Conservation (phyloP, 2,113 vertebrate species). For the Psettodes erumei region DNA sequence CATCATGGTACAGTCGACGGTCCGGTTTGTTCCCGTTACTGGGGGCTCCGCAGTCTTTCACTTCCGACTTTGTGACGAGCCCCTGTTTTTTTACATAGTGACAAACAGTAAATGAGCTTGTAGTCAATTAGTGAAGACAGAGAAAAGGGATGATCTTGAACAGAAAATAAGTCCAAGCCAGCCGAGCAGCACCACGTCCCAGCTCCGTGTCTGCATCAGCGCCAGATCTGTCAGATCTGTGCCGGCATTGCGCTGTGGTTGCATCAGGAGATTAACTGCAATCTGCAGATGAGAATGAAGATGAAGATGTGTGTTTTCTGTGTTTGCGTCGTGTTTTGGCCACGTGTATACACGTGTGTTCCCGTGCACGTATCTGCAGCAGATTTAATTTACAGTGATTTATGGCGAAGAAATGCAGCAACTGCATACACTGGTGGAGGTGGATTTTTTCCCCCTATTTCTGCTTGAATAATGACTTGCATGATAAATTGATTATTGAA, state of each 20-base stretch:
- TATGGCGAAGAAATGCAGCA: not conserved
- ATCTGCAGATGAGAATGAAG: slow-evolving; percentile 15
- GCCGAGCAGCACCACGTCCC: too few species aligned
- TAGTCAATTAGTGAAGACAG: not conserved
- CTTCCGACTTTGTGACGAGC: not conserved
- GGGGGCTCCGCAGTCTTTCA: not conserved
- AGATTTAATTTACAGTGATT: too few species aligned
- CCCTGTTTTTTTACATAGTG: not conserved
- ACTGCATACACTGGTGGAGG: not conserved
- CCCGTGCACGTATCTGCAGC: not conserved
- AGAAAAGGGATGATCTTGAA: not conserved
- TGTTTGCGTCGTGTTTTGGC: not conserved
- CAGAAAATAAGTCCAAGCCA: too few species aligned
- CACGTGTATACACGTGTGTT: not conserved
- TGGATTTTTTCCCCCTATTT: not conserved
- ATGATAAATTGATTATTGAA: not conserved
- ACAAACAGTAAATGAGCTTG: not conserved
- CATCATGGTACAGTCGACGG: too few species aligned
- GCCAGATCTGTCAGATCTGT: not conserved
- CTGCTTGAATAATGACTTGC: not conserved
- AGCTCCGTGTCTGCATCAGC: too few species aligned
- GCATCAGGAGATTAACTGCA: slow-evolving; percentile 59
- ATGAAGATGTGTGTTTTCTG: slow-evolving; percentile 20
- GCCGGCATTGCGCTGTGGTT: slow-evolving; percentile 56
- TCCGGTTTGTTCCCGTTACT: too few species aligned